Conservation (phyloP, 1,140 invertebrate species). For the Sitophilus oryzae region DNA sequence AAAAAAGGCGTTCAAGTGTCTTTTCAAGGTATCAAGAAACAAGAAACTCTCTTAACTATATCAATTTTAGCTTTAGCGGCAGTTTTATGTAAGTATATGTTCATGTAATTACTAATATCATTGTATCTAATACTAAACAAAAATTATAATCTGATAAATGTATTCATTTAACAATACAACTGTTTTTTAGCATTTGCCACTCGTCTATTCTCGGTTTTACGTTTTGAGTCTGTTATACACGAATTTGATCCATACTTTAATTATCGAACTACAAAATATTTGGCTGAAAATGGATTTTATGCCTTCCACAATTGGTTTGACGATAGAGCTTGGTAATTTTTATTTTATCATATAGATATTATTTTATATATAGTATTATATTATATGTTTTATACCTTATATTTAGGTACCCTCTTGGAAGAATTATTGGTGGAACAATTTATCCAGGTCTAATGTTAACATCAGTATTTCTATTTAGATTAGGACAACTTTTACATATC, state of each 20-base stretch:
- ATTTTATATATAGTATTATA: not conserved
- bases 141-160: conserved; percentile 8
- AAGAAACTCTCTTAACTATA: conserved; percentile 90
- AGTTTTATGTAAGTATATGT: conserved; percentile 78
- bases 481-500: conserved; percentile 85
- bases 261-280: conserved; percentile 91
- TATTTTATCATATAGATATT: conserved; percentile 51
- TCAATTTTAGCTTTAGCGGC: conserved; percentile 85
- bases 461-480: conserved; percentile 84
- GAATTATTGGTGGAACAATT: conserved; percentile 70
- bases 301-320: conserved; percentile 99
- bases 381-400: not conserved
- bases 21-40: conserved; percentile 70
- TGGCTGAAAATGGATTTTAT: conserved; percentile 95
- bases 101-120: too few relatives aligned
- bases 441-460: conserved; percentile 98
- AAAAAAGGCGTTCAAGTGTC: conserved; percentile 35
- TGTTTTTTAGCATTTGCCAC: conserved; percentile 85
- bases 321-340: conserved; percentile 96
- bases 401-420: conserved; percentile 20
- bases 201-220: conserved; percentile 89
- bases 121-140: too few relatives aligned
- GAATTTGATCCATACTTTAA: conserved; percentile 99
- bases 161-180: conserved; percentile 13
- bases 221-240: conserved; percentile 97